Conservation (phyloP, 2,113 vertebrate species). For the Hemiscyllium ocellatum region DNA sequence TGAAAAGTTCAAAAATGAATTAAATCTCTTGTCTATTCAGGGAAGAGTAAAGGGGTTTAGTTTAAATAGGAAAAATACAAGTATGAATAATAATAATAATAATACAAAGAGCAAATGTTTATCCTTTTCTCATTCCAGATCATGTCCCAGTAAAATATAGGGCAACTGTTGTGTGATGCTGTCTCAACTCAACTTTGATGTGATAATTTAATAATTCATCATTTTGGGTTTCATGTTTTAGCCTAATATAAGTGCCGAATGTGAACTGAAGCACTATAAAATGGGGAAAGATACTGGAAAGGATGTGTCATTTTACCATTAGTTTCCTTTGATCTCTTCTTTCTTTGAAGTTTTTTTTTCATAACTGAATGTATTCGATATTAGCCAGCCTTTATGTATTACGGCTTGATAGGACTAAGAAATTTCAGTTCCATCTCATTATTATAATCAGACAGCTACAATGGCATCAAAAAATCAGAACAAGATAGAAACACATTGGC, state of each 20-base stretch:
- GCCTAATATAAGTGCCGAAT: not conserved
- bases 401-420: not conserved
- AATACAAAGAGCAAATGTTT: not conserved
- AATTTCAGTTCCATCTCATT: not conserved
- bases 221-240: not conserved
- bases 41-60: not conserved
- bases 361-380: not conserved
- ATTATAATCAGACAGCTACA: not conserved
- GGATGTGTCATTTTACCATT: not conserved
- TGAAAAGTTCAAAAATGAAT: not conserved
- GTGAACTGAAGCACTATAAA: not conserved
- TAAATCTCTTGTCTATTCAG: not conserved
- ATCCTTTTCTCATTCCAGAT: not conserved
- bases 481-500: not conserved
- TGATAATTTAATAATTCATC: constrained; percentile 6
- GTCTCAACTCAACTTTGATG: constrained; percentile 21
- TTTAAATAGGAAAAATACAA: not conserved
- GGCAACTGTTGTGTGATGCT: not conserved
- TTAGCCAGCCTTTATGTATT: not conserved
- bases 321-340: not conserved
- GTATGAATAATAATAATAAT: not conserved
- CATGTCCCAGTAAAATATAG: not conserved
- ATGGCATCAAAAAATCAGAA: not conserved
- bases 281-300: not conserved
- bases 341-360: not conserved